These are phyloP conservation scores for Lordiphosa fenestrarum DNA, from an alignment of 2,888 invertebrate species.

Conservation along the genomic window DNA sequence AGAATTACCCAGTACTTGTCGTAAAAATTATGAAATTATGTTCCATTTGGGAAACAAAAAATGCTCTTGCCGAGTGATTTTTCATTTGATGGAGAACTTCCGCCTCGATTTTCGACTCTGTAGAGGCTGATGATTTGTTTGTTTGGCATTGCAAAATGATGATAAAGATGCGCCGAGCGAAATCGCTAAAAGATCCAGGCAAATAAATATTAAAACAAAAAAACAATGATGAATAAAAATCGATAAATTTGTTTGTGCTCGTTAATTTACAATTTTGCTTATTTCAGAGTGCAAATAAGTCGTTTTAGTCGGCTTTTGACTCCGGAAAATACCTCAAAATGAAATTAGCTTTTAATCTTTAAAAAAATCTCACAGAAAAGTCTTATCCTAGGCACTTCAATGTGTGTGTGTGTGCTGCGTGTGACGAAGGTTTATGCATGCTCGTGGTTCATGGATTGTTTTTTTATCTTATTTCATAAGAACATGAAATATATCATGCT, in stretches of 20 bases:
- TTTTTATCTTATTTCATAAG: too few relatives aligned
- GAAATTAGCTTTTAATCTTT: too few relatives aligned
- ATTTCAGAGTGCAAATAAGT: too few relatives aligned
- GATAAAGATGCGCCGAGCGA: not conserved
- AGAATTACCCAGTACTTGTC: constrained; percentile 42
- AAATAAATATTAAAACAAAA: constrained; percentile 43
- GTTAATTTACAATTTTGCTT: constrained; percentile 10
- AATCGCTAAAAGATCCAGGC: not conserved
- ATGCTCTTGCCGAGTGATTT: constrained; percentile 31
- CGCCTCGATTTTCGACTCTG: constrained; percentile 17
- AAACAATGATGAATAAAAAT: constrained; percentile 41
- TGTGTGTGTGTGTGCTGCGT: too few relatives aligned
- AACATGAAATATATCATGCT: too few relatives aligned
- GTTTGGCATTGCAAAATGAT: constrained; percentile 30
- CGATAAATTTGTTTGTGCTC: constrained; percentile 9
- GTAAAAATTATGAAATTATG: constrained; percentile 67
- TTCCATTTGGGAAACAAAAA: constrained; percentile 20
- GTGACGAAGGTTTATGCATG: too few relatives aligned
- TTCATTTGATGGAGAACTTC: constrained; percentile 59
- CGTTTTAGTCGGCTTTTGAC: too few relatives aligned
- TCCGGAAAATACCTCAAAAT: too few relatives aligned
- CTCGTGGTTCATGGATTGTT: too few relatives aligned
- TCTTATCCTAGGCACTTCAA: too few relatives aligned
- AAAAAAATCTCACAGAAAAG: too few relatives aligned
- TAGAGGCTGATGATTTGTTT: constrained; percentile 45